Evolutionary conservation across 2,113 vertebrate species (phyloP).

Genomic region (Hylia prasina): DNA sequence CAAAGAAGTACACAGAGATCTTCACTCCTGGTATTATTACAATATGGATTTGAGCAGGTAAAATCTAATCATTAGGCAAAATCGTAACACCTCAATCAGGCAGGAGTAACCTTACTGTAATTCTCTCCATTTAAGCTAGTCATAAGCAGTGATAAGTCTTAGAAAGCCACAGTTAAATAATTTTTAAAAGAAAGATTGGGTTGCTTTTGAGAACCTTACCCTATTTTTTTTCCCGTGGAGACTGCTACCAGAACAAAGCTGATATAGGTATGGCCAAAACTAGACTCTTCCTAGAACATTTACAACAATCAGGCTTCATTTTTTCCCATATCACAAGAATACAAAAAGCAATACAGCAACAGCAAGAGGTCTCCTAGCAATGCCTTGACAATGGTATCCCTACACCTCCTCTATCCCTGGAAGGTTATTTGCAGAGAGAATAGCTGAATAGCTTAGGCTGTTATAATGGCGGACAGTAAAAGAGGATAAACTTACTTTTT

Average conservation of each 20-base stretch:
- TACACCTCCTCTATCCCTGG: neutral
- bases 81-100: neutral
- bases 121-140: neutral
- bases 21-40: neutral
- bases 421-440: neutral
- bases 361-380: neutral
- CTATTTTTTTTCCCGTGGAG: neutral
- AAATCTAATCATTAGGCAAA: neutral
- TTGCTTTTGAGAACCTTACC: neutral
- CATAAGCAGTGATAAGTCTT: neutral
- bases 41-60: neutral
- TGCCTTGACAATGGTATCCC: neutral
- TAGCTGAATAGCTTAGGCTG: neutral
- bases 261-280: neutral
- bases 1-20: neutral
- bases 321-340: neutral
- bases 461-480: neutral
- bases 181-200: neutral
- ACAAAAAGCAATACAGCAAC: neutral
- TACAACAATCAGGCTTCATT: neutral
- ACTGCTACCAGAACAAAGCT: neutral
- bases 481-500: slow-evolving; percentile 79
- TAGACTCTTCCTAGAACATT: neutral
- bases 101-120: neutral
- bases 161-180: neutral